Evolutionary conservation across 2,797 vertebrate species (phyloP), one percentile per base, ranked within the genome.

Genomic region (Sternotherus odoratus): DNA sequence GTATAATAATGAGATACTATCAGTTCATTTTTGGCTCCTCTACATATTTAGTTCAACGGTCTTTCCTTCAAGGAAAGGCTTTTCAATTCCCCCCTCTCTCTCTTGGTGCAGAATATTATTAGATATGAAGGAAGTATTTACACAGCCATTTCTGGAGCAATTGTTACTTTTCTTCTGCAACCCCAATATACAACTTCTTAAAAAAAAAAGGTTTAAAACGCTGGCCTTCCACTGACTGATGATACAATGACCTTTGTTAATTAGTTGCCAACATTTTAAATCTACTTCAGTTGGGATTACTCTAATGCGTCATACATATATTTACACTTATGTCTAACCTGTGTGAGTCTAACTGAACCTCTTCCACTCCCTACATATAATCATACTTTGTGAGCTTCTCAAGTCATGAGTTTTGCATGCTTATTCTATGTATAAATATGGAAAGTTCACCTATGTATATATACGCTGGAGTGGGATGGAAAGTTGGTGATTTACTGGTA

Each of bases 1-100:
- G n/a, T 66, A 66, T 17, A 33, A 0, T 1, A 50, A 75, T 5
- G 0, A 8, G 0, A 5, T 4, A 24, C 10, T 54, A 1, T 8
- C 51, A 33, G 36, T 69, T 13, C n/a, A 36, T 63, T 21, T 39
- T 2, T 0, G 50, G 60, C 78, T 10, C 77, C 6, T 56, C 48
- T 75, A 26, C 8, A 30, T 48, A 48, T 28, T 75, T 75, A 30
- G 43, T 46, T 75, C 26, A 24, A 36, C 30, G 28, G 60, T 13
- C 60, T 63, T 63, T 63, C 30, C 33, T 63, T 63, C 28, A 11
- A 43, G 36, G 36, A 72, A 72, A 72, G 21, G 66, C 66, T 26
- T 74, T 74, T 46, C 12, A 46, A 74, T 74, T 21, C 43, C 7
- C 43, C 69, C 16, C 12, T 28, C 39, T 11, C 39, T 24, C 23